A percentile compares a stretch with the other conserved stretches of the same genome.
phyloP scores from a whole-genome alignment of 1,140 invertebrate genomes.

The Nomia melanderi region DNA sequence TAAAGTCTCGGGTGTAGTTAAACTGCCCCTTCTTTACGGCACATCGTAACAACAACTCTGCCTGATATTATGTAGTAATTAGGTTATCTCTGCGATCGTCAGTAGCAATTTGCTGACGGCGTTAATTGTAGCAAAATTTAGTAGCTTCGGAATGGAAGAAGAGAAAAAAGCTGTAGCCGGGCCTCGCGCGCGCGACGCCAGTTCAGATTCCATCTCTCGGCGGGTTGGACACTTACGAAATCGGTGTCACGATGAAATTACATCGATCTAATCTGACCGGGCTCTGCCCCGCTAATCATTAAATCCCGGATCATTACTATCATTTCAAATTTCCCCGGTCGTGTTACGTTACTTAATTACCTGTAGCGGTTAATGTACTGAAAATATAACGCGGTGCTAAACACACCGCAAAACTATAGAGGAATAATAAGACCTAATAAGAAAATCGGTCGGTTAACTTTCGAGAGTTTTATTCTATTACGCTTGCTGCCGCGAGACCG shows the following conservation, averaged over 20 bases:
- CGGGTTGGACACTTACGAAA: slow-evolving; percentile 5
- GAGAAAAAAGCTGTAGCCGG: background rate
- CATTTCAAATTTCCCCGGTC: background rate
- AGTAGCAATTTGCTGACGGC: slow-evolving; percentile 28
- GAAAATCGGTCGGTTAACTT: background rate
- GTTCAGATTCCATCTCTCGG: slow-evolving; percentile 28
- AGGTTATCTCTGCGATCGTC: slow-evolving; percentile 50
- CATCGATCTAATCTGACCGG: slow-evolving; percentile 28
- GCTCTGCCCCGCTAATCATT: slow-evolving; percentile 6
- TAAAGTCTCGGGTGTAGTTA: slow-evolving; percentile 55
- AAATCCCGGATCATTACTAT: slow-evolving; percentile 2
- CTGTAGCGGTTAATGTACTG: background rate
- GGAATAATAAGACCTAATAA: background rate
- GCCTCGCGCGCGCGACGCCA: slow-evolving; percentile 15
- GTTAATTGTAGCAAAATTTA: slow-evolving; percentile 57
- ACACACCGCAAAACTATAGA: background rate
- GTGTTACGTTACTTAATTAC: slow-evolving; percentile 6
- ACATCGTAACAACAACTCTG: slow-evolving; percentile 41
- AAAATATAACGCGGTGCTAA: background rate
- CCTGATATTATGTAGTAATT: slow-evolving; percentile 53
- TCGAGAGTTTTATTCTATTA: background rate
- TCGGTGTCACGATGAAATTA: background rate
- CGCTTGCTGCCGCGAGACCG: too few species aligned
- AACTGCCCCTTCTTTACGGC: slow-evolving; percentile 27
- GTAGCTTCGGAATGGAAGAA: slow-evolving; percentile 38